Evolutionary conservation across 2,113 vertebrate species (phyloP).

Genomic region (Ictidomys tridecemlineatus): DNA sequence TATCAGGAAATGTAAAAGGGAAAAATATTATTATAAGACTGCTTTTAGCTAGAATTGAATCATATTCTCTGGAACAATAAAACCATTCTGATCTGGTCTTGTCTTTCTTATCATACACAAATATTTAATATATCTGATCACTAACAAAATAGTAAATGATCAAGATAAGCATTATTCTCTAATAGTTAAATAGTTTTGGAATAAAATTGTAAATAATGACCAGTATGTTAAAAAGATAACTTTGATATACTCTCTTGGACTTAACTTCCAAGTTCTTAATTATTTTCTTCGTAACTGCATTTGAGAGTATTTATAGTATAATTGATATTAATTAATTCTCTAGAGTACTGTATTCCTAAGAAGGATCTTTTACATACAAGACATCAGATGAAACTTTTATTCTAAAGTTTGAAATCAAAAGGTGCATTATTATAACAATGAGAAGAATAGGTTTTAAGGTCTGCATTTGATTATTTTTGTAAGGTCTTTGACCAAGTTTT

Average conservation of each 20-base stretch:
- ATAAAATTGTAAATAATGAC: background rate
- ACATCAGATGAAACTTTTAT: background rate
- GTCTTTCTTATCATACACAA: background rate
- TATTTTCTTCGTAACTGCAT: background rate
- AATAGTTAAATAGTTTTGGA: background rate
- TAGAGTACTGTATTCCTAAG: background rate
- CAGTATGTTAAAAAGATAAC: background rate
- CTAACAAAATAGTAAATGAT: background rate
- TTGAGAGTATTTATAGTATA: background rate
- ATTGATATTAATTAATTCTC: background rate
- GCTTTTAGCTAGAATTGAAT: background rate
- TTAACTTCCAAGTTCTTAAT: background rate
- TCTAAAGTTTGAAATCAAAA: background rate
- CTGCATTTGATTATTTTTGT: background rate
- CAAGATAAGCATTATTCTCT: background rate
- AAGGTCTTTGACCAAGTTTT: background rate
- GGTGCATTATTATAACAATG: background rate
- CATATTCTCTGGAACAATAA: background rate
- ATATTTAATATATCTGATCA: background rate
- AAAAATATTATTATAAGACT: background rate
- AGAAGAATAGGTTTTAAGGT: background rate
- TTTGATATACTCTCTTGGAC: background rate
- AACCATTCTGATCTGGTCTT: accelerated
- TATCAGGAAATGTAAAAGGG: background rate
- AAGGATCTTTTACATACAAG: background rate